These are phyloP conservation scores for Poeciliopsis prolifica DNA, from an alignment of 2,113 vertebrate species.

Conservation along the genomic window DNA sequence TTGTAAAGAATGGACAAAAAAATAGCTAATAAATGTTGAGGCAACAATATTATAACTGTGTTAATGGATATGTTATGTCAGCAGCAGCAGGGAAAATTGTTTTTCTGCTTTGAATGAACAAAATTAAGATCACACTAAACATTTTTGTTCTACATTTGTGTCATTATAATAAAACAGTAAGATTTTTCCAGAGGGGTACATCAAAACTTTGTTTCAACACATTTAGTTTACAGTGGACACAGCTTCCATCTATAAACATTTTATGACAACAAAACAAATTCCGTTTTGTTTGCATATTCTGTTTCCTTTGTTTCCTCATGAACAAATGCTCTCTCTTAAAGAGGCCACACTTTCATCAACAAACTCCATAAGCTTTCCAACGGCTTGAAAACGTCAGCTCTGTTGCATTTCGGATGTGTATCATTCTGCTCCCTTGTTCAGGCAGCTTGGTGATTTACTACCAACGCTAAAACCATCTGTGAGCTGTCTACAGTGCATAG, in stretches of 20 bases:
- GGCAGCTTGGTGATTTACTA: slow-evolving; percentile 28
- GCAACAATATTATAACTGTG: no score
- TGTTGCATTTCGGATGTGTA: slow-evolving; percentile 8
- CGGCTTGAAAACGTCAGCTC: background rate
- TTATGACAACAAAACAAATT: slow-evolving; percentile 35
- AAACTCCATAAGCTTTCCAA: no score
- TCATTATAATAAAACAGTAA: background rate
- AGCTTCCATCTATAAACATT: slow-evolving; percentile 23
- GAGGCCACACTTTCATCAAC: no score
- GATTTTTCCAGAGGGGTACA: background rate
- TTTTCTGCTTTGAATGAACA: background rate
- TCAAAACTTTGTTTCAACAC: background rate
- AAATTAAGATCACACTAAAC: background rate
- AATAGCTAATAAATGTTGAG: no score
- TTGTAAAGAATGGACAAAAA: no score
- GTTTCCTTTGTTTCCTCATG: background rate
- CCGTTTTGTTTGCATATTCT: slow-evolving; percentile 4
- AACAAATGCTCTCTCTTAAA: no score
- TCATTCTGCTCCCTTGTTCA: slow-evolving; percentile 17
- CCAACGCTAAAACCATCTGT: slow-evolving; percentile 21
- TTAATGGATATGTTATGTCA: no score
- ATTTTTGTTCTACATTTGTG: background rate
- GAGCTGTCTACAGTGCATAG: slow-evolving; percentile 31
- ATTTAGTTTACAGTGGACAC: background rate
- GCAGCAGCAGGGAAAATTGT: no score